Base-by-base conservation (phyloP, 2,888 invertebrate species). In the Ennomos quercinarius region DNA sequence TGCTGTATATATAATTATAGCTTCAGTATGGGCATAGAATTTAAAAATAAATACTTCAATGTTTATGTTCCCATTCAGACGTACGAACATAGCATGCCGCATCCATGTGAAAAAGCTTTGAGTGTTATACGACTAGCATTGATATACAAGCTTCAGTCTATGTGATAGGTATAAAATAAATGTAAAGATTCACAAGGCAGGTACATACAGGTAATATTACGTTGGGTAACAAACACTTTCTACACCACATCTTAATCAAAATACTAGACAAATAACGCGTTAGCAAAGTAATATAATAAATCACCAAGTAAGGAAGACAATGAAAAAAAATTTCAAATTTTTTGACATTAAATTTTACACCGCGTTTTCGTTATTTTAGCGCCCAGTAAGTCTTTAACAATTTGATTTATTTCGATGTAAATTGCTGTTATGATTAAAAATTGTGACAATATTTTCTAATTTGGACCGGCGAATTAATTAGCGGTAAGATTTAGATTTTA, bases 221-320 rank as follows among this genome's bases (percentile, higher is more conserved):
- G 27, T 6, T 27, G 17, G 17, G 27, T 27, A 27, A 27, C 27
- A 27, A 27, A 27, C 27, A 27, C 8, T 27, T 44, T 58, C 67
- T 64, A 74, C 79, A 72, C 80, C 82, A 82, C 82, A 82, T 81
- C 82, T 82, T 77, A 76, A 78, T 73, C 50, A 43, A 63, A 40
- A 40, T 41, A 54, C 17, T 34, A 37, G 11, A 53, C 11, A 37
- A 40, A 51, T 46, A 35, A 43, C 45, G 48, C 52, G 49, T 17
- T 17, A 2, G 17, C 4, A 2, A 17, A n/a, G n/a, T n/a, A n/a
- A n/a, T n/a, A n/a, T n/a, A 1, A 17, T 2, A 17, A 17, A 4
- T 17, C 1, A 17, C 1, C 4, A 17, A 27, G 6, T 27, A 27
- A 6, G 27, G 27, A 6, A 27, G 27, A 27, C 6, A 3, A 17